Conservation (phyloP, 2,113 vertebrate genomes). For the Hyaena hyaena region DNA sequence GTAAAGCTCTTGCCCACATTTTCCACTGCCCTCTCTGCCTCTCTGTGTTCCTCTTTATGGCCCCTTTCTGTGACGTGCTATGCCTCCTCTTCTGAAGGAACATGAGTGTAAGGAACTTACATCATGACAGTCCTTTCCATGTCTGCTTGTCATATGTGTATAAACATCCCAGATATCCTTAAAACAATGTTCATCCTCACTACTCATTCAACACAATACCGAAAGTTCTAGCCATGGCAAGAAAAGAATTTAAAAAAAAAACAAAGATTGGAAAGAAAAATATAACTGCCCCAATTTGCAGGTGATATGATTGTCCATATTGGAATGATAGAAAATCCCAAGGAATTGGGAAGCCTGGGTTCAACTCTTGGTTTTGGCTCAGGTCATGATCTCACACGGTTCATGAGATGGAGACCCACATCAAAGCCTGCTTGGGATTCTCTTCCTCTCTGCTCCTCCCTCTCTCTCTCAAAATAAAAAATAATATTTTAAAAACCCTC, state of each 20-base stretch:
- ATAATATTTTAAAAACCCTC: too few species aligned
- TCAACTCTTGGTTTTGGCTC: too few species aligned
- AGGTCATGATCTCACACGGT: too few species aligned
- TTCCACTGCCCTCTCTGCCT: background rate
- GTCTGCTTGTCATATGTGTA: background rate
- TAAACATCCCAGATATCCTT: background rate
- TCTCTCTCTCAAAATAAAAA: too few species aligned
- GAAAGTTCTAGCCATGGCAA: background rate
- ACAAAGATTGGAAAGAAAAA: background rate
- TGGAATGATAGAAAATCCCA: background rate
- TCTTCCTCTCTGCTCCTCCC: too few species aligned
- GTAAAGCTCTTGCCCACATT: background rate
- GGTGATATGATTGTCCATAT: background rate
- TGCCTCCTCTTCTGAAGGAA: background rate
- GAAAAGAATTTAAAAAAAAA: background rate
- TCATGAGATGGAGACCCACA: too few species aligned
- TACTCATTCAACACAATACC: background rate
- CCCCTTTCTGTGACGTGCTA: background rate
- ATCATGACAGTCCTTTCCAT: background rate
- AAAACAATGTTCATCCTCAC: background rate
- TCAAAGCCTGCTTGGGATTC: too few species aligned
- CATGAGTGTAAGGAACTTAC: background rate
- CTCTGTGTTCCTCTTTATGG: background rate
- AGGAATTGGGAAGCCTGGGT: background rate
- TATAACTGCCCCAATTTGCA: background rate